Evolutionary conservation across 2,888 invertebrate species (phyloP).

Genomic region (Hypomecis atomaria): DNA sequence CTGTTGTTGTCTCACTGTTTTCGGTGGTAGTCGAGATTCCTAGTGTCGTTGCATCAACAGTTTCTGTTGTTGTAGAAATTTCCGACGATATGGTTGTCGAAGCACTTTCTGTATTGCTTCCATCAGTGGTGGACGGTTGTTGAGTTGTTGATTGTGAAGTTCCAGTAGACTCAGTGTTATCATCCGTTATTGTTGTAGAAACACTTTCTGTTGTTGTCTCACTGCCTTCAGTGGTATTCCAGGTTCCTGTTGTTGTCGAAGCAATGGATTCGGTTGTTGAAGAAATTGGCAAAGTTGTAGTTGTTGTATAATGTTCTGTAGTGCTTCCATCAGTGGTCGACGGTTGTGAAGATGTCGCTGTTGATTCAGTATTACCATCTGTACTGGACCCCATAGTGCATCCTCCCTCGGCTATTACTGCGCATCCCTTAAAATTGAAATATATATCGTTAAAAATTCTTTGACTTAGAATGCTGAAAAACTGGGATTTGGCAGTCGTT

Average conservation of each 20-base stretch:
- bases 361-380: slow-evolving; percentile 16
- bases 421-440: slow-evolving; percentile 19
- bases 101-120: too few species aligned
- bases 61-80: background rate
- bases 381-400: slow-evolving; percentile 17
- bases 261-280: background rate
- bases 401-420: slow-evolving; percentile 23
- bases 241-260: background rate
- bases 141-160: too few species aligned
- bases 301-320: background rate
- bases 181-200: background rate
- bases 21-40: background rate
- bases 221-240: background rate
- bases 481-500: too few species aligned
- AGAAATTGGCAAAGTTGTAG: background rate
- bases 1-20: slow-evolving; percentile 11
- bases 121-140: too few species aligned
- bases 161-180: too few species aligned
- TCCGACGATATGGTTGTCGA: too few species aligned
- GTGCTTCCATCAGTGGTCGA: background rate
- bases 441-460: background rate
- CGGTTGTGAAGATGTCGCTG: slow-evolving; percentile 12
- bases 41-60: background rate
- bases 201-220: background rate
- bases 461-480: background rate